These are phyloP conservation scores for Seladonia tumulorum DNA, from an alignment of 2,888 invertebrate species.

Conservation along the genomic window DNA sequence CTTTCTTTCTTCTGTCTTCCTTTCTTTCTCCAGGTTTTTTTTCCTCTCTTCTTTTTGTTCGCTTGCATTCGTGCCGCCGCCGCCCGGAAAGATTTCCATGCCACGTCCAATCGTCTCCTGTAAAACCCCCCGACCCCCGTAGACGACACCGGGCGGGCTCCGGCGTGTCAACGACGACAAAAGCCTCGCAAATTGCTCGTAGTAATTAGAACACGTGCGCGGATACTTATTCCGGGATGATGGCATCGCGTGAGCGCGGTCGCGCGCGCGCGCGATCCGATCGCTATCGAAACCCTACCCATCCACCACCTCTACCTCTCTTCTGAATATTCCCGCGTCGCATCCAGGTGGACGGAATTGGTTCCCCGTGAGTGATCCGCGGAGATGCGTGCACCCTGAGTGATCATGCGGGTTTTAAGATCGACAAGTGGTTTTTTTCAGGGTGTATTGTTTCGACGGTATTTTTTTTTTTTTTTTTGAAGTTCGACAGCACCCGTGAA, in stretches of 20 bases:
- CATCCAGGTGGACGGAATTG: constrained; percentile 9
- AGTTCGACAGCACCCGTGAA: neutral
- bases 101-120: constrained; percentile 34
- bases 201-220: constrained; percentile 70
- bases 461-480: neutral
- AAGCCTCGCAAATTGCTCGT: constrained; percentile 64
- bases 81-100: constrained; percentile 63
- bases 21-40: neutral
- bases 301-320: neutral
- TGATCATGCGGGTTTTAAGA: neutral
- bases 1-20: neutral
- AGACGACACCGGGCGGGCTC: constrained; percentile 16
- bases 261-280: constrained; percentile 38
- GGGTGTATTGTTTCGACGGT: neutral
- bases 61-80: constrained; percentile 39
- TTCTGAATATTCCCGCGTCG: constrained; percentile 9
- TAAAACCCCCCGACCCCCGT: constrained; percentile 3
- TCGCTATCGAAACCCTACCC: constrained; percentile 54
- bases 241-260: constrained; percentile 28
- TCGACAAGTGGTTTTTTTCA: neutral
- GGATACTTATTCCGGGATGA: constrained; percentile 43
- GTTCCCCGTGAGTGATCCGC: constrained; percentile 4
- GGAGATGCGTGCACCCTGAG: neutral
- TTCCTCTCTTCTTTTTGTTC: neutral
- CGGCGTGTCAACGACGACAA: constrained; percentile 49